A percentile compares a stretch with the other conserved stretches of the same genome.
Evolutionary conservation across 2,797 vertebrate species (phyloP).

Genomic region (Scomberomorus guttatus): DNA sequence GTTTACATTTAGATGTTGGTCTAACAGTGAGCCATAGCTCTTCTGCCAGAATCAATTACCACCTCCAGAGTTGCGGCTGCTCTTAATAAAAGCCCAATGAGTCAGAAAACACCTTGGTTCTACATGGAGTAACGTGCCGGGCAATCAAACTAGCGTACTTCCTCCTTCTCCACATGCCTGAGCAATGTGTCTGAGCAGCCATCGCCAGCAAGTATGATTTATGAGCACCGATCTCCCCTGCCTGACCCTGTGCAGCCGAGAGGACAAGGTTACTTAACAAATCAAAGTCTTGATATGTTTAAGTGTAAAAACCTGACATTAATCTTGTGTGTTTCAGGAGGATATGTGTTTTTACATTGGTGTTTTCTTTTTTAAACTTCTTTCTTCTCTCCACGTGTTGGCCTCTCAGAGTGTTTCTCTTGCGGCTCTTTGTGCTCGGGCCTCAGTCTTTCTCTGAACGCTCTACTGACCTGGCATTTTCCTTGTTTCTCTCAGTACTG

Average conservation of each 20-base stretch:
- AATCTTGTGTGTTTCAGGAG: constrained; percentile 26
- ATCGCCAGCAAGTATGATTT: constrained; percentile 63
- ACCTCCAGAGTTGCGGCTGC: constrained; percentile 36
- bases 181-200: constrained; percentile 74
- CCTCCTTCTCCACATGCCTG: constrained; percentile 80
- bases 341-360: constrained; percentile 20
- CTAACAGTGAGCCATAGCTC: constrained; percentile 43
- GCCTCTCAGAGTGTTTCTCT: constrained; percentile 46
- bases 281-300: constrained; percentile 18
- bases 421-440: constrained; percentile 50
- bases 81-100: constrained; percentile 66
- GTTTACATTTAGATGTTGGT: constrained; percentile 58
- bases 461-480: constrained; percentile 78
- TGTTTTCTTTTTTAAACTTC: constrained; percentile 32
- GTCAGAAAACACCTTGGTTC: constrained; percentile 67
- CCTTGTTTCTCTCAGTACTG: constrained; percentile 54
- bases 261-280: constrained; percentile 47
- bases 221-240: constrained; percentile 56
- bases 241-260: constrained; percentile 23
- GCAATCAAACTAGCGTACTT: constrained; percentile 72
- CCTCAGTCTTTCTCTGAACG: constrained; percentile 50
- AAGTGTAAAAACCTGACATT: constrained; percentile 22
- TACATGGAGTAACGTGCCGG: constrained; percentile 52
- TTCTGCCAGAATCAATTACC: constrained; percentile 69
- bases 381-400: constrained; percentile 42